A percentile compares a stretch with the other conserved stretches of the same genome.
phyloP scores from a whole-genome alignment of 64 coral and sea anemone species.

The Acropora yongei region DNA sequence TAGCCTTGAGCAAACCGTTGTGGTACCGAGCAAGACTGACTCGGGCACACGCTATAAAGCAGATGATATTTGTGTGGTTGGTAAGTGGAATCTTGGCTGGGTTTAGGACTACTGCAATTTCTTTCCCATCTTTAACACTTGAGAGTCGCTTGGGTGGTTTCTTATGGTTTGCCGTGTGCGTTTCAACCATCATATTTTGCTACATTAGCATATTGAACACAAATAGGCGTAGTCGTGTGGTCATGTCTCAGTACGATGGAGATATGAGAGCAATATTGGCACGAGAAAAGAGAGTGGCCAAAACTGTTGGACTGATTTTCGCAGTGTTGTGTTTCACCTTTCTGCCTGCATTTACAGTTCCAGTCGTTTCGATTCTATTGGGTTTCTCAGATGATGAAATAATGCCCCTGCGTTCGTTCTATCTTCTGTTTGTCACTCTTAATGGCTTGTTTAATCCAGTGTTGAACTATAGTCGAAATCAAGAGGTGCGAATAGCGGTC shows the following conservation, averaged over 20 bases:
- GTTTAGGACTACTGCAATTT: background rate
- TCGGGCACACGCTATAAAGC: background rate
- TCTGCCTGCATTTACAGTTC: background rate
- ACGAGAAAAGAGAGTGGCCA: background rate
- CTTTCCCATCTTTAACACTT: background rate
- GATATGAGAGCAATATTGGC: background rate
- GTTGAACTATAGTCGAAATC: background rate
- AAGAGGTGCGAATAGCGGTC: background rate
- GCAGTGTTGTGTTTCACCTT: background rate
- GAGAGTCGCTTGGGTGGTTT: background rate
- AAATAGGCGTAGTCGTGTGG: background rate
- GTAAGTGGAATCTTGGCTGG: background rate
- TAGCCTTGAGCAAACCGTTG: background rate
- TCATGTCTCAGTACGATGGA: background rate
- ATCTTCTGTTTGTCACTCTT: background rate
- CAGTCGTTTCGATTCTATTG: background rate
- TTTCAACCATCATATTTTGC: background rate
- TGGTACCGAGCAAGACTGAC: background rate
- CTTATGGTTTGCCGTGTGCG: background rate
- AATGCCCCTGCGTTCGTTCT: background rate
- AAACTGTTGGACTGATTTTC: background rate
- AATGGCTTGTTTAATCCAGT: background rate
- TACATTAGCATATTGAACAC: background rate
- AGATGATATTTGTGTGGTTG: background rate
- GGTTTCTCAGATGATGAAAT: background rate